Base-by-base conservation (phyloP, 2,888 invertebrate genomes). In the Chironomus tentans region DNA sequence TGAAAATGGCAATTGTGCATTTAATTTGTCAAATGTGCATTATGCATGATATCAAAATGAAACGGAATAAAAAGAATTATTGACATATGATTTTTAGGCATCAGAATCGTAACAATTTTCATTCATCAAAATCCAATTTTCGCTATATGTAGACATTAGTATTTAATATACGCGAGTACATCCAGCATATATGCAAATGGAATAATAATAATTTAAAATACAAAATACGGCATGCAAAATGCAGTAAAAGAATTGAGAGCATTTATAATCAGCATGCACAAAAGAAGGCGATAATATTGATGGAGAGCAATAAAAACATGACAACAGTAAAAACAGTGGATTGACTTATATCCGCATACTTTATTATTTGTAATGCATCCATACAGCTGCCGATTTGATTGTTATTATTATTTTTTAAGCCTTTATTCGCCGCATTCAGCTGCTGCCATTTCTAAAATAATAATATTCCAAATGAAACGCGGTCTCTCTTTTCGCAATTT, bases 51-150 rank as follows among this genome's bases (percentile, higher is more conserved):
- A 38, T 38, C 38, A 38, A 38, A 38, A 10, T 38, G 38, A 38
- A 38, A 38, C 38, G 38, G 10, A 38, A 38, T 38, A 38, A 38
- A 7, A 47, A 65, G 13, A 18, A 65, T 18, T 65, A 18, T 28
- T 68, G 68, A 46, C 28, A 46, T 68, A 28, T 38, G 46, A 68
- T 68, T 46, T 38, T 38, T 46, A 62, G 28, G 18, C 56, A 56
- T 56, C 56, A 12, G 46, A 62, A 62, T 73, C 73, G 73, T 65
- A 73, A 62, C 65, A 73, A 73, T 73, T 73, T 73, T 73, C 65
- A 22, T 21, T 73, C 22, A 73, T 73, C 61, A 62, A 73, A 73
- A 73, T 73, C 62, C 73, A 73, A 73, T 73, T 73, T 73, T 38
- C 65, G 21, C 4, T 56, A 56, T 56, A 56, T 56, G 56, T 15